Base-by-base conservation (phyloP, 2,888 invertebrate genomes). In the Melinaea menophilus region DNA sequence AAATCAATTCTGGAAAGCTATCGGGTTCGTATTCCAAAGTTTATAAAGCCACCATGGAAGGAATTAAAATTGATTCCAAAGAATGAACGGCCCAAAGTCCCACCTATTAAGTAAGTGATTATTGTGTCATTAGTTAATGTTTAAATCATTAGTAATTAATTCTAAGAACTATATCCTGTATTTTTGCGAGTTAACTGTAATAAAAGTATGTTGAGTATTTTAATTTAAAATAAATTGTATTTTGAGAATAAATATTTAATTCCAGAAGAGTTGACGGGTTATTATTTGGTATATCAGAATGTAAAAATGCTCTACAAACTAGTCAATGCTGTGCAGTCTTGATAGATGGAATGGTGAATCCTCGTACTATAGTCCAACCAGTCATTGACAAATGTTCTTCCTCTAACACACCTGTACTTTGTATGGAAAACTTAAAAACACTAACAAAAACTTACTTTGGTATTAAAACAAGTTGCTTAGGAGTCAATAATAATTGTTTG, bases 391-490 rank as follows among this genome's bases (percentile, higher is more conserved):
- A 80, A 62, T 89, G 91, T 62, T 68, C 67, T 22, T 64, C 72
- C 5, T 74, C 72, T 5, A 70, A 78, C 55, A 70, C 90, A 60
- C 88, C 91, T 31, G 68, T 84, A 22, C 61, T 91, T 7, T 89
- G 91, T 70, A 68, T 91, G n/a, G 73, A 75, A 58, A 78, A 79
- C 55, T 74, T 92, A 4, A 85, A 80, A 65, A 75, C 75, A 67
- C 64, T 76, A 0, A 75, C 79, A 64, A 65, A 72, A 51, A 63
- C 45, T 0, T 73, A 80, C 67, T 89, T 90, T 79, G 90, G 91
- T 0, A 81, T 92, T 65, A 73, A 84, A 61, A 87, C 90, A 37
- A 84, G 83, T 72, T 88, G 88, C 63, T 71, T 92, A 59, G 89
- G 88, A 47, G 66, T 92, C 31, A 81, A 80, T 76, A 71, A 69